phyloP scores from a whole-genome alignment of 2,113 vertebrate genomes.

The Syngnathus floridae region DNA sequence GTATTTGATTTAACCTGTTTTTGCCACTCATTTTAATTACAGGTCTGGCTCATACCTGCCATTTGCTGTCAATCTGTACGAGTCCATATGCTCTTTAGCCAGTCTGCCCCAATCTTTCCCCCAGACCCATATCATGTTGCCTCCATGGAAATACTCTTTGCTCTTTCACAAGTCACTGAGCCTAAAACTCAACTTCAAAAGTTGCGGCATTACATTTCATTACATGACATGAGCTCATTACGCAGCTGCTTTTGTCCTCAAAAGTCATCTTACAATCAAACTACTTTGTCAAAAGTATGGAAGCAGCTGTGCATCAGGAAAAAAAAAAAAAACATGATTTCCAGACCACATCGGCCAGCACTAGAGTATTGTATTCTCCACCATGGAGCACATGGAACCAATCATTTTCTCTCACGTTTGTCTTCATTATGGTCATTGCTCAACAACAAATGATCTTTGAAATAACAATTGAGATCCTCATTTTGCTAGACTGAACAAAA shows the following conservation, averaged over 20 bases:
- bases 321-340: not conserved
- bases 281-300: conserved; percentile 2
- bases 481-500: not conserved
- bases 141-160: not conserved
- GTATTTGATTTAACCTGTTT: not conserved
- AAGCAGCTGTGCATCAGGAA: conserved; percentile 1
- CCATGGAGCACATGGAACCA: too few relatives aligned
- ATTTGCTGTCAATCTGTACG: not conserved
- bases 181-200: conserved; percentile 6
- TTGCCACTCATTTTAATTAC: not conserved
- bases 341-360: too few relatives aligned
- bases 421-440: not conserved
- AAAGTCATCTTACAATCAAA: not conserved
- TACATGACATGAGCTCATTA: not conserved
- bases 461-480: not conserved
- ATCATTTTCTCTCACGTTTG: too few relatives aligned
- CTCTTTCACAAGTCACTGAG: not conserved
- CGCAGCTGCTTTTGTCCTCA: conserved; percentile 1
- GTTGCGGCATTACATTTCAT: conserved; percentile 2
- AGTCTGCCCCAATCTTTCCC: not conserved
- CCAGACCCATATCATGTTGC: not conserved
- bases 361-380: too few relatives aligned
- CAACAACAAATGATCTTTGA: not conserved
- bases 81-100: not conserved
- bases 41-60: not conserved